phyloP scores from a whole-genome alignment of 2,797 vertebrate genomes.

The Cottoperca gobio region DNA sequence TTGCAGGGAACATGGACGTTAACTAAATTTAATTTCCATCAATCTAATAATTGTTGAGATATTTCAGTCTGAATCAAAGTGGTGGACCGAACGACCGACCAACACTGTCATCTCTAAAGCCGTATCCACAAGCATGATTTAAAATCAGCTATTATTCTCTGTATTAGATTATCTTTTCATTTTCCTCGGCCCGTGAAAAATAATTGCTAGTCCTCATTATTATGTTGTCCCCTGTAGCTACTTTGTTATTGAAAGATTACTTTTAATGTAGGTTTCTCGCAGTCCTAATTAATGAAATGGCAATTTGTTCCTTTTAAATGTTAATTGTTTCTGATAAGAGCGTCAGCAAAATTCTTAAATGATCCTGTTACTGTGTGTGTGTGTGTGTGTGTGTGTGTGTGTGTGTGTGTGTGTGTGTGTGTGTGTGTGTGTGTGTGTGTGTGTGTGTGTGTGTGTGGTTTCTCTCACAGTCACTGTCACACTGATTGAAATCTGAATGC shows the following conservation, averaged over 20 bases:
- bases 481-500: conserved; percentile 48
- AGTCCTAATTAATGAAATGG: conserved; percentile 65
- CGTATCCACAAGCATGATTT: conserved; percentile 18
- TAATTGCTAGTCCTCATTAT: conserved; percentile 68
- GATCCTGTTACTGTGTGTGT: conserved; percentile 18
- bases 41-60: conserved; percentile 10
- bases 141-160: conserved; percentile 57
- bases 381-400: conserved; percentile 11
- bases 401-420: conserved; percentile 4
- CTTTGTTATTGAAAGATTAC: conserved; percentile 64
- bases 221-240: conserved; percentile 58
- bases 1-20: not conserved
- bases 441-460: conserved; percentile 1
- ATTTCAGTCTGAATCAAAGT: conserved; percentile 19
- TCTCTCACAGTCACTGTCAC: conserved; percentile 21
- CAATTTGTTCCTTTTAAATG: conserved; percentile 63
- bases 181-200: conserved; percentile 54
- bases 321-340: conserved; percentile 72
- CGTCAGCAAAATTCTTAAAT: conserved; percentile 38
- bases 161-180: conserved; percentile 66
- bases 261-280: conserved; percentile 49
- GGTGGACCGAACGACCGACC: not conserved
- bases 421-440: conserved; percentile 12
- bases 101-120: not conserved
- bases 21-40: not conserved